Percentiles rank a stretch among this genome's conserved stretches.
Evolutionary conservation across 2,113 vertebrate genomes (phyloP).

Genomic region (Dissostichus mawsoni): DNA sequence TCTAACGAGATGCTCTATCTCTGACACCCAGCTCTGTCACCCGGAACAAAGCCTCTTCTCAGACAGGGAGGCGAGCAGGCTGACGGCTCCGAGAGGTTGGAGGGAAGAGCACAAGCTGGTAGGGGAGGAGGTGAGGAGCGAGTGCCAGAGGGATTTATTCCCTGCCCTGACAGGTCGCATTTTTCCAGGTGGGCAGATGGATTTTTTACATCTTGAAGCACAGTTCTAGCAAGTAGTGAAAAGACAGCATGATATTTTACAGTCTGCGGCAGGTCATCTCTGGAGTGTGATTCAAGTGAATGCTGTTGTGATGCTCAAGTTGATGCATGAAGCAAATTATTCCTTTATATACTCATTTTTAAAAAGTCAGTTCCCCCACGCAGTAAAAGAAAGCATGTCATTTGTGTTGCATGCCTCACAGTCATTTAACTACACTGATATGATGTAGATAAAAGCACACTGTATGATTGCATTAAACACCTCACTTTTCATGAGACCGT

Average conservation of each 20-base stretch:
- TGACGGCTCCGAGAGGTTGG: constrained; percentile 65
- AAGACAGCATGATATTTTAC: constrained; percentile 65
- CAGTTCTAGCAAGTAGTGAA: constrained; percentile 42
- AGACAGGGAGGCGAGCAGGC: constrained; percentile 68
- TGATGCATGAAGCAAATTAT: neutral
- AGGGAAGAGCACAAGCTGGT: constrained; percentile 46
- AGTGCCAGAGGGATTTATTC: constrained; percentile 72
- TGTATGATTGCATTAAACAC: constrained; percentile 11
- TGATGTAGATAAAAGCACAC: constrained; percentile 28
- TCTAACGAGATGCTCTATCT: constrained; percentile 77
- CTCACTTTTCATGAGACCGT: constrained; percentile 10
- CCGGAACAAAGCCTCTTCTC: constrained; percentile 76
- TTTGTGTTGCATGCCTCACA: constrained; percentile 22
- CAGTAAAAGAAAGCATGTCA: constrained; percentile 10
- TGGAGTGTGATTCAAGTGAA: constrained; percentile 58
- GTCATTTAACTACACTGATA: constrained; percentile 27
- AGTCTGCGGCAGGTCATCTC: constrained; percentile 56
- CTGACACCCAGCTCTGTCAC: constrained; percentile 75
- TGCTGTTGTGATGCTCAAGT: constrained; percentile 33
- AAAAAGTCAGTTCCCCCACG: neutral
- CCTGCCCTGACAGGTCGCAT: constrained; percentile 64
- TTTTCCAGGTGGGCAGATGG: constrained; percentile 71
- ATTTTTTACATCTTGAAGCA: constrained; percentile 66
- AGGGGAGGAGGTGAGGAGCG: constrained; percentile 42
- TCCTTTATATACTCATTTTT: constrained; percentile 1